A percentile compares a stretch with the other conserved stretches of the same genome.
Conservation (phyloP, 2,113 vertebrate species). For the Clarias magur region DNA sequence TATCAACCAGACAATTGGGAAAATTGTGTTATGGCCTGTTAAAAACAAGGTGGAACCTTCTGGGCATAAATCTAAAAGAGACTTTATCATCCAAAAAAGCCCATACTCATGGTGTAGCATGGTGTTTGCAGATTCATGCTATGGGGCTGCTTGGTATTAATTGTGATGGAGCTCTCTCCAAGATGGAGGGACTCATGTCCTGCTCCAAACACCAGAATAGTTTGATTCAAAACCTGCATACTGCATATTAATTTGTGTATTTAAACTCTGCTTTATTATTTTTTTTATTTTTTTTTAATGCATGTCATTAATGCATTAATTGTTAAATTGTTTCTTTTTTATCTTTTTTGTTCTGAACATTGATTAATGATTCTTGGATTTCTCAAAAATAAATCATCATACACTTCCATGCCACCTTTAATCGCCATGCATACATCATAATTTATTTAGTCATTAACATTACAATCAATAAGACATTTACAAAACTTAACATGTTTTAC, state of each 20-base stretch:
- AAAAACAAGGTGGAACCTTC: neutral
- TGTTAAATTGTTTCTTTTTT: neutral
- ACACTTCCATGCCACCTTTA: neutral
- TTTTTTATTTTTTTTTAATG: neutral
- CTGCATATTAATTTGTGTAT: neutral
- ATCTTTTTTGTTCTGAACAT: neutral
- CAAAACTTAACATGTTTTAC: neutral
- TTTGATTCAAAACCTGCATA: neutral
- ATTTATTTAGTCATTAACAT: neutral
- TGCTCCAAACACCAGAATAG: neutral
- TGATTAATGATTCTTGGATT: neutral
- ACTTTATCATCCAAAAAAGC: neutral
- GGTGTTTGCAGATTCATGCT: neutral
- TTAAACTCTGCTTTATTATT: neutral
- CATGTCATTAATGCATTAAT: neutral
- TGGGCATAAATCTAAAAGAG: neutral
- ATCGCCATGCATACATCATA: neutral
- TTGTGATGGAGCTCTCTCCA: neutral
- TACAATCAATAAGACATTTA: neutral
- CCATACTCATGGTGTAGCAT: neutral
- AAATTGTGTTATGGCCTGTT: neutral
- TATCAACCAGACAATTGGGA: neutral
- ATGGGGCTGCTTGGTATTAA: neutral
- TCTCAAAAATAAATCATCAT: neutral
- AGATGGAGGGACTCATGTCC: neutral